Percentiles rank a stretch among this genome's conserved stretches.
Conservation (phyloP, 2,113 vertebrate species). For the Gobius niger region DNA sequence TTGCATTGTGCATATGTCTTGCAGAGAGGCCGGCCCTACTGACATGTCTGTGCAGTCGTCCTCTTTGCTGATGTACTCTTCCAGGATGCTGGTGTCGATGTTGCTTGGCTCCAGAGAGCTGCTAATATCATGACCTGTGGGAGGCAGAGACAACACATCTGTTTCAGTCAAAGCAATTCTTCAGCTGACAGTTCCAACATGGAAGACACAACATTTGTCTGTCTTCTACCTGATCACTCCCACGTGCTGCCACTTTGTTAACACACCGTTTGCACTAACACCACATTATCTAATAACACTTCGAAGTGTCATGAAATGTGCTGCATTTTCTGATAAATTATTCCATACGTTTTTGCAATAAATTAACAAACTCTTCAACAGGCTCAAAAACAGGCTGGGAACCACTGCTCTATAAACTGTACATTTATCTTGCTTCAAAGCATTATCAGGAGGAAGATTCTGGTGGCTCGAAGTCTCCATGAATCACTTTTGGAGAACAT, state of each 20-base stretch:
- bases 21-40: constrained; percentile 71
- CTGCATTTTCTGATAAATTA: no score
- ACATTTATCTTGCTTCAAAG: no score
- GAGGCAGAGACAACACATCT: constrained; percentile 61
- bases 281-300: no score
- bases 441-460: no score
- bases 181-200: constrained; percentile 47
- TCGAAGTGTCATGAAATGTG: no score
- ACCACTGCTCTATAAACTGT: no score
- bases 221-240: neutral
- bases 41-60: constrained; percentile 95
- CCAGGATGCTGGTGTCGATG: constrained; percentile 99
- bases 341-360: no score
- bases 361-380: no score
- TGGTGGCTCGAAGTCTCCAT: no score
- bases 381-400: no score
- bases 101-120: constrained; percentile 95
- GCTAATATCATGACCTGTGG: constrained; percentile 95
- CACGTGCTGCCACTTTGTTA: neutral
- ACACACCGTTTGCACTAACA: no score
- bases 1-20: constrained; percentile 64
- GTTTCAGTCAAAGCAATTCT: constrained; percentile 62
- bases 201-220: constrained; percentile 33
- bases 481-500: no score
- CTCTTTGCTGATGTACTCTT: constrained; percentile 99